Evolutionary conservation across 2,888 invertebrate genomes (phyloP).

Genomic region (Eustalomyia histrio): DNA sequence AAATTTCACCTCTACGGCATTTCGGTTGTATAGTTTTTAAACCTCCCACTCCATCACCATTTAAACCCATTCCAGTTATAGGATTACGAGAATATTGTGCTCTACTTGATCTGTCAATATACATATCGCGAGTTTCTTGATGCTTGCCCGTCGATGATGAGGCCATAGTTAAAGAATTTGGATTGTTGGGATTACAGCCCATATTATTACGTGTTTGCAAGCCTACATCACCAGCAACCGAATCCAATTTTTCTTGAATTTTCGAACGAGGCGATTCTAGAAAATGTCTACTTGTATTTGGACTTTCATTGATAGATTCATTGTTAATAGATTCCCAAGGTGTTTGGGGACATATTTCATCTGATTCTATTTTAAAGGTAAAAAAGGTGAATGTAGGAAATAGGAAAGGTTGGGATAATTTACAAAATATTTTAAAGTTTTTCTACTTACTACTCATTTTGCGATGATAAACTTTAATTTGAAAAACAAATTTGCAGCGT

Average conservation of each 20-base stretch:
- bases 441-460: slow-evolving; percentile 72
- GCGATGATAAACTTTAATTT: slow-evolving; percentile 67
- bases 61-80: slow-evolving; percentile 72
- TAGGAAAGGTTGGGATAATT: neutral
- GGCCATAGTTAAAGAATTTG: slow-evolving; percentile 65
- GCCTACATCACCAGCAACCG: slow-evolving; percentile 60
- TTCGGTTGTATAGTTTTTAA: slow-evolving; percentile 68
- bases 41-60: slow-evolving; percentile 69
- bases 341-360: neutral
- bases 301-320: neutral
- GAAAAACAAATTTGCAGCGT: slow-evolving; percentile 67
- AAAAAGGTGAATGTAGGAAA: neutral
- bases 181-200: slow-evolving; percentile 66
- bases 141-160: slow-evolving; percentile 28
- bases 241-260: slow-evolving; percentile 44
- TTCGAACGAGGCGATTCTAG: slow-evolving; percentile 35
- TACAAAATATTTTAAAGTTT: slow-evolving; percentile 4
- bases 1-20: slow-evolving; percentile 66
- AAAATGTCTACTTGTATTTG: neutral
- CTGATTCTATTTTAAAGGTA: neutral
- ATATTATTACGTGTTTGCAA: slow-evolving; percentile 64
- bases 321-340: neutral
- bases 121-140: slow-evolving; percentile 19
- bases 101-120: slow-evolving; percentile 26
- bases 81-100: slow-evolving; percentile 70